Base-by-base conservation (phyloP, 1,140 invertebrate genomes). In the Choristoneura fumiferana region DNA sequence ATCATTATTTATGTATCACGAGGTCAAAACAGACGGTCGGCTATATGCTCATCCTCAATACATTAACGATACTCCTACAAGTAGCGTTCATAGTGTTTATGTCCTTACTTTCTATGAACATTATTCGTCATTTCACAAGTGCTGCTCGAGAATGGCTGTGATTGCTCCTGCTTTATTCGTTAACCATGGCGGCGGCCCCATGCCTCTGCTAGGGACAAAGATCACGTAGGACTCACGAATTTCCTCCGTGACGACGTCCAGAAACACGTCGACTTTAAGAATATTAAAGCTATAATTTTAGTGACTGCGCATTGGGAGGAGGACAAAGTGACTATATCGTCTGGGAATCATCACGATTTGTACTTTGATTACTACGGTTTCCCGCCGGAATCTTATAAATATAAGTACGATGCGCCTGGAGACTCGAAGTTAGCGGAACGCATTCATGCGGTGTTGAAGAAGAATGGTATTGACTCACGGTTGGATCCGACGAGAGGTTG, bases 331-430 rank as follows among this genome's bases (percentile, higher is more conserved):
- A 78, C 78, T 1, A 87, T 89, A 67, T 89, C 86, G 0, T 87
- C 86, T 9, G 72, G 60, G 4, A 67, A 79, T 35, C 76, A 81
- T n/a, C 86, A 89, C 54, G 70, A 78, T 60, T 65, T 89, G 2
- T 87, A 84, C 58, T 89, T 87, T 45, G 86, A 89, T 59, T 89
- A 89, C 49, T 85, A 86, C 34, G 81, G 83, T 10, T 89, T 89
- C 53, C 83, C 86, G 2, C 78, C 83, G 8, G 86, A 89, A 65
- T 78, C 80, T 0, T 89, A 89, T 33, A 77, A 77, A 52, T 87
- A 86, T 38, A 78, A 69, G 12, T 89, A 89, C 54, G 63, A 83
- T 10, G 84, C 86, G 0, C 81, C 83, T 6, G 86, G 84, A 1
- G 66, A 89, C 54, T 81, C 86, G 1, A 74, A 74, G 34, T 36